A percentile compares a stretch with the other conserved stretches of the same genome.
Evolutionary conservation across 2,888 invertebrate species (phyloP).

Genomic region (Lottia scabra): DNA sequence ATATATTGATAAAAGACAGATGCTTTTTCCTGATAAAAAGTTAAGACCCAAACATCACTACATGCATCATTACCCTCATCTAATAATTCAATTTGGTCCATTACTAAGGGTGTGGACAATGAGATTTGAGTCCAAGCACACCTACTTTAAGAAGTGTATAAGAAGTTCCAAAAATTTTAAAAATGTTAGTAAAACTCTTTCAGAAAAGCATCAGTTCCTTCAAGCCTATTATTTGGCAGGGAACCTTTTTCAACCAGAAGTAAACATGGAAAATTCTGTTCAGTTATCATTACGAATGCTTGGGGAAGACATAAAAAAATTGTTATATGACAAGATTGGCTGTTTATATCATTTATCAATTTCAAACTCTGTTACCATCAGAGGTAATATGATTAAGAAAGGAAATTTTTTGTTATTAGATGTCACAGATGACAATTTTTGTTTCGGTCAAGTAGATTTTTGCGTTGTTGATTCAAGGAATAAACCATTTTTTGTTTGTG

Average conservation of each 20-base stretch:
- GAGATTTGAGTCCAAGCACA: not conserved
- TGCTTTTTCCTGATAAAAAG: not conserved
- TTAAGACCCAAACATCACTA: slow-evolving; percentile 5
- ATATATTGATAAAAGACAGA: not conserved
- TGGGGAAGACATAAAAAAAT: slow-evolving; percentile 1
- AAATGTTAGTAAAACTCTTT: not conserved
- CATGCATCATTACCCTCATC: not conserved
- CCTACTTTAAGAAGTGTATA: not conserved
- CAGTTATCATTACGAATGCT: not conserved
- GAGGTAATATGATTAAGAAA: not conserved
- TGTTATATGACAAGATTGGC: not conserved
- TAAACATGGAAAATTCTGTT: not conserved
- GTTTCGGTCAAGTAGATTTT: not conserved
- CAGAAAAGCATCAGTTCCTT: not conserved
- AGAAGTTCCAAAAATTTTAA: not conserved
- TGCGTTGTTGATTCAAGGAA: not conserved
- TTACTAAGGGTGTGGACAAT: not conserved
- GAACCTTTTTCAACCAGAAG: not conserved
- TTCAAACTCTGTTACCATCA: not conserved
- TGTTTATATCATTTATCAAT: not conserved
- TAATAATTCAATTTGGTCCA: not conserved
- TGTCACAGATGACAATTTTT: not conserved
- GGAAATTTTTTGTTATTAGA: not conserved
- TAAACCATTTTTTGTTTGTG: not conserved
- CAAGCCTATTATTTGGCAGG: not conserved